phyloP scores from a whole-genome alignment of 2,113 vertebrate genomes.

The Hipposideros armiger region DNA sequence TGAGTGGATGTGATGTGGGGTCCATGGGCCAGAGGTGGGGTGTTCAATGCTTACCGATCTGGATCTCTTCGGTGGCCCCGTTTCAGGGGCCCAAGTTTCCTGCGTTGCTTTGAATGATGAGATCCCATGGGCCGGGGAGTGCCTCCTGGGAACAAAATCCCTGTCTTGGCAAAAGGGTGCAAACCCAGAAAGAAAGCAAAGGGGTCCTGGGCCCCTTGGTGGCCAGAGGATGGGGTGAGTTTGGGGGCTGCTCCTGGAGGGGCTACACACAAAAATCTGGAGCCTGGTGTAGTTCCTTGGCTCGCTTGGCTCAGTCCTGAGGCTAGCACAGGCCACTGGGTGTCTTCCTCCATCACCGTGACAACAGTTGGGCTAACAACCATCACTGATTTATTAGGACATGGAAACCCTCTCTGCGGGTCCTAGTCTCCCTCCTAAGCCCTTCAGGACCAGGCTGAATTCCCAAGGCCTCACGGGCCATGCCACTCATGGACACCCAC shows the following conservation, averaged over 20 bases:
- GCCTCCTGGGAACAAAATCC: constrained; percentile 82
- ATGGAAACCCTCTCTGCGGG: background rate
- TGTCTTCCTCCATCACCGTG: constrained; percentile 3
- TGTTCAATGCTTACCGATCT: constrained; percentile 77
- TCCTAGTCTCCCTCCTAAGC: background rate
- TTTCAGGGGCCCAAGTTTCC: constrained; percentile 78
- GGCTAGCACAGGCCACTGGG: background rate
- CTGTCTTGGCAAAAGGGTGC: constrained; percentile 74
- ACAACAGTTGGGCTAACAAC: constrained; percentile 44
- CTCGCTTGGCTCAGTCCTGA: background rate
- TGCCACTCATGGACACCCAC: constrained; percentile 58
- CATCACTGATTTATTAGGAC: background rate
- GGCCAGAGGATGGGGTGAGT: background rate
- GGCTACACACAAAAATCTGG: background rate
- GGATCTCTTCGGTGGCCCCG: constrained; percentile 76
- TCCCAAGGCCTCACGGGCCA: constrained; percentile 30
- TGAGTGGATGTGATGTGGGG: background rate
- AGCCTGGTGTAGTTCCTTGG: background rate
- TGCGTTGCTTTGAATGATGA: constrained; percentile 81
- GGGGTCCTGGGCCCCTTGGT: constrained; percentile 26
- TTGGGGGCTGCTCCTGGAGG: background rate
- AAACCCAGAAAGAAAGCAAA: constrained; percentile 52
- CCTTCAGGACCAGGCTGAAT: background rate
- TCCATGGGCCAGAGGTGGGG: background rate
- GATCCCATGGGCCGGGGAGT: constrained; percentile 79